Percentiles rank a stretch among this genome's conserved stretches.
Conservation (phyloP, 1,140 invertebrate species). For the Dolichoris vasculosae region DNA sequence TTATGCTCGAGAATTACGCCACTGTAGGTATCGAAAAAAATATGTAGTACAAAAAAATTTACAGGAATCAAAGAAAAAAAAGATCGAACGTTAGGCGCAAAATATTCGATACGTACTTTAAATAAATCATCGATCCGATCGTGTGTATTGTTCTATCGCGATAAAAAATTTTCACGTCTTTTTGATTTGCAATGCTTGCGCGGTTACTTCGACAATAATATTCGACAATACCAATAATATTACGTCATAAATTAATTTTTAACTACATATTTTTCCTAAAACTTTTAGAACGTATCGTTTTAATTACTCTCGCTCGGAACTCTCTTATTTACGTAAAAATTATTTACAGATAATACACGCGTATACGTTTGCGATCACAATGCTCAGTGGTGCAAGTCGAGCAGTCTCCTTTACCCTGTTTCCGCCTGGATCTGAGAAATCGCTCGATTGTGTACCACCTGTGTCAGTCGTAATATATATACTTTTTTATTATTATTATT, state of each 20-base stretch:
- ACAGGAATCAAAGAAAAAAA: not conserved
- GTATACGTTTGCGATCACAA: conserved; percentile 73
- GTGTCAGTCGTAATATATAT: conserved; percentile 61
- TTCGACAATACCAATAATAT: conserved; percentile 39
- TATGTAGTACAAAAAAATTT: conserved; percentile 27
- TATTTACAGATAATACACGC: conserved; percentile 72
- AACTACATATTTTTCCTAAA: conserved; percentile 45
- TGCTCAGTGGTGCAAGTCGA: conserved; percentile 67
- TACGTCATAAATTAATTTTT: conserved; percentile 38
- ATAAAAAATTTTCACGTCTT: conserved; percentile 37
- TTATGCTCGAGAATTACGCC: conserved; percentile 8
- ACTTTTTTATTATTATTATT: conserved; percentile 5
- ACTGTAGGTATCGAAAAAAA: conserved; percentile 25
- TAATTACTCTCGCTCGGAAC: conserved; percentile 44
- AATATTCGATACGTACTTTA: conserved; percentile 22
- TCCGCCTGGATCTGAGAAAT: conserved; percentile 64
- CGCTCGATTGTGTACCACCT: conserved; percentile 63
- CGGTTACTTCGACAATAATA: not conserved
- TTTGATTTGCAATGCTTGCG: conserved; percentile 42
- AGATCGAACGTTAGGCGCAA: not conserved
- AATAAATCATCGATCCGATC: conserved; percentile 11
- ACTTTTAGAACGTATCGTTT: conserved; percentile 34
- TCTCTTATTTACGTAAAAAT: conserved; percentile 57
- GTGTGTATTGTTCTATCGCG: conserved; percentile 6
- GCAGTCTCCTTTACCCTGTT: conserved; percentile 63